Evolutionary conservation across 2,797 vertebrate genomes (phyloP).

Genomic region (Oreochromis mossambicus): DNA sequence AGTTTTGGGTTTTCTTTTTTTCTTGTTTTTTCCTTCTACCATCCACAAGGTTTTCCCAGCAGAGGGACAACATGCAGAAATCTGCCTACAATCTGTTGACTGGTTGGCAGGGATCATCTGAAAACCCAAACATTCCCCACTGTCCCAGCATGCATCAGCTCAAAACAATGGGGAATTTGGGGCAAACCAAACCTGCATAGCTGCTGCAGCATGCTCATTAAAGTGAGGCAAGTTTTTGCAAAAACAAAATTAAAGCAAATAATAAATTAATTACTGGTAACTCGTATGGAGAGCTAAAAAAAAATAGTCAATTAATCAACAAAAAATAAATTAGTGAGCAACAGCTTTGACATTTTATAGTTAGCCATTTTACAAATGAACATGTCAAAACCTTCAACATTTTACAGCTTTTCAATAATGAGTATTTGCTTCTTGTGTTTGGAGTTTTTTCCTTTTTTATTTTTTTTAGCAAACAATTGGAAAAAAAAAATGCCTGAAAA

Average conservation of each 20-base stretch:
- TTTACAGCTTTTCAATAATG: background rate
- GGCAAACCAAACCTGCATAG: background rate
- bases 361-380: background rate
- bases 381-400: background rate
- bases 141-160: constrained; percentile 26
- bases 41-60: constrained; percentile 11
- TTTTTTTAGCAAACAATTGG: background rate
- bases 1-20: background rate
- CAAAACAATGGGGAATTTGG: background rate
- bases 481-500: background rate
- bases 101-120: constrained; percentile 28
- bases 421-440: background rate
- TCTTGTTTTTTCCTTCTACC: background rate
- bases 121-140: constrained; percentile 14
- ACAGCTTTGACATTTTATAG: background rate
- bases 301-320: background rate
- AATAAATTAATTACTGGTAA: background rate
- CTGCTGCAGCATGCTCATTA: background rate
- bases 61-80: background rate
- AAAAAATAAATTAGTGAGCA: background rate
- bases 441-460: accelerated
- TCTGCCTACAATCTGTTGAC: constrained; percentile 50
- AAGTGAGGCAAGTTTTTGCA: background rate
- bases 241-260: background rate
- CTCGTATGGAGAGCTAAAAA: background rate